Conservation (phyloP, 2,797 vertebrate genomes). For the Nyctalus aviator region DNA sequence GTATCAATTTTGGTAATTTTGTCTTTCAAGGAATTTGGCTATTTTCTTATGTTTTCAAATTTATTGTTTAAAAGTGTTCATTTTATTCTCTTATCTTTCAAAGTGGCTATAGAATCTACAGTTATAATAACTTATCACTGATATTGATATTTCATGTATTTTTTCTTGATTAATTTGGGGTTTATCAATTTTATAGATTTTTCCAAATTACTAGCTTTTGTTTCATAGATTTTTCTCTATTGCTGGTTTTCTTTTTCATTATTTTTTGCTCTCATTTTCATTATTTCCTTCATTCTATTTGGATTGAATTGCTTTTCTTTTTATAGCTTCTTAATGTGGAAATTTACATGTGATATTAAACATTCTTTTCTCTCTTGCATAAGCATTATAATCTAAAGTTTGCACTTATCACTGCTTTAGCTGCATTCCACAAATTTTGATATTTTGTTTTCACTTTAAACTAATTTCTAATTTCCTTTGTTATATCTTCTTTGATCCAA, state of each 20-base stretch:
- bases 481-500: constrained; percentile 18
- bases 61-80: not conserved
- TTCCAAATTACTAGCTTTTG: not conserved
- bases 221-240: not conserved
- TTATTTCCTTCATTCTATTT: not conserved
- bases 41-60: not conserved
- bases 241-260: constrained; percentile 1
- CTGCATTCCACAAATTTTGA: not conserved
- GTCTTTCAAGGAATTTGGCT: not conserved
- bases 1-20: constrained; percentile 6
- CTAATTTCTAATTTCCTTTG: constrained; percentile 22
- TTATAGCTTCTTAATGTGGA: not conserved
- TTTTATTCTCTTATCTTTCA: not conserved
- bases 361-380: not conserved
- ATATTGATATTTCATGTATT: not conserved
- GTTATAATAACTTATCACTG: not conserved
- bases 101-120: not conserved
- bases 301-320: not conserved
- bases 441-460: constrained; percentile 3
- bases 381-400: not conserved
- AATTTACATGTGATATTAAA: not conserved
- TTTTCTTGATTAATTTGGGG: not conserved
- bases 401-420: not conserved
- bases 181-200: constrained; percentile 12
- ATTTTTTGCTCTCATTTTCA: not conserved